A percentile compares a stretch with the other conserved stretches of the same genome.
phyloP scores from a whole-genome alignment of 1,140 invertebrate species.

The Bombus consobrinus region DNA sequence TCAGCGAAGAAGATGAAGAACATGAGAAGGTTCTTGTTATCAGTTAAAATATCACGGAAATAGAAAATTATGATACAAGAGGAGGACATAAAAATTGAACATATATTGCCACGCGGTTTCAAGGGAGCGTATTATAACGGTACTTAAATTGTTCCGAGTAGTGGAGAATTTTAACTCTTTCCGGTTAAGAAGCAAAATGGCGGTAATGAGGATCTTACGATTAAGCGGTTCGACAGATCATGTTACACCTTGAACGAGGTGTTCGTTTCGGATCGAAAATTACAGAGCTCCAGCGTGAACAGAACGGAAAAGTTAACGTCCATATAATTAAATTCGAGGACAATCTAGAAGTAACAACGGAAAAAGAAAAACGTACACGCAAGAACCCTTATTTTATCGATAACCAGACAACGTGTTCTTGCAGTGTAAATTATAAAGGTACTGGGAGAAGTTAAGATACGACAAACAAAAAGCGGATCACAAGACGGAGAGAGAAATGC shows the following conservation, averaged over 20 bases:
- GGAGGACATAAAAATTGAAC: background rate
- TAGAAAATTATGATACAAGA: background rate
- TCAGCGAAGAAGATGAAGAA: background rate
- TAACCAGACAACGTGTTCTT: background rate
- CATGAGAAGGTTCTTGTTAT: background rate
- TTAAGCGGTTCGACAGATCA: conserved; percentile 29
- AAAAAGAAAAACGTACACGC: background rate
- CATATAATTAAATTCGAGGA: background rate
- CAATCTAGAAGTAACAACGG: background rate
- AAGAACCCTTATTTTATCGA: background rate
- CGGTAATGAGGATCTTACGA: conserved; percentile 29
- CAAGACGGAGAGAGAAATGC: conserved; percentile 3
- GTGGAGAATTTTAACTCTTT: conserved; percentile 10
- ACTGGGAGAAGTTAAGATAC: background rate
- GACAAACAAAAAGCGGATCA: conserved; percentile 8
- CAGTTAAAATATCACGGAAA: background rate
- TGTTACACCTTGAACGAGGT: conserved; percentile 8
- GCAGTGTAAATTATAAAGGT: background rate
- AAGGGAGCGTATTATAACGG: conserved; percentile 12
- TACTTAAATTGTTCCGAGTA: background rate
- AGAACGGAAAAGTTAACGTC: background rate
- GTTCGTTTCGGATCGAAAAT: conserved; percentile 22
- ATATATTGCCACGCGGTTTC: background rate
- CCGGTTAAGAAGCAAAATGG: conserved; percentile 4
- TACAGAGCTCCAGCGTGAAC: background rate